Conservation (phyloP, 2,113 vertebrate species). For the Entomyzon cyanotis region DNA sequence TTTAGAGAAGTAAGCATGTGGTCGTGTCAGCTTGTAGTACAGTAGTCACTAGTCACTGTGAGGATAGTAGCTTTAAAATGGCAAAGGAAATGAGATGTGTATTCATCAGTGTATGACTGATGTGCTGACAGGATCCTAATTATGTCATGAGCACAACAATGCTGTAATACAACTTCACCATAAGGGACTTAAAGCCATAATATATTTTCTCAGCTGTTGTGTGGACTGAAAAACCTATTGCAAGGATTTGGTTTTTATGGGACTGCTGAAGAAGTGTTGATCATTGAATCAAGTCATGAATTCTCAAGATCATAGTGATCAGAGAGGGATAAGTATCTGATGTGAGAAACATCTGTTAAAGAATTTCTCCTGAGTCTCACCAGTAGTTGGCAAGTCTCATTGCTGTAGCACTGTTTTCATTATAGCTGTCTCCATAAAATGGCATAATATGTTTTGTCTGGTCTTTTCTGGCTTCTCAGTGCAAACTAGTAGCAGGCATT, state of each 20-base stretch:
- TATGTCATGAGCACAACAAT: conserved; percentile 17
- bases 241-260: conserved; percentile 51
- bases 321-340: conserved; percentile 63
- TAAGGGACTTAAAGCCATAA: neutral
- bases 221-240: conserved; percentile 32
- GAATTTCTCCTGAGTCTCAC: conserved; percentile 69
- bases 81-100: neutral
- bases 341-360: conserved; percentile 74
- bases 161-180: neutral
- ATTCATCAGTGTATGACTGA: conserved; percentile 16
- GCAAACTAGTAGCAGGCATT: neutral
- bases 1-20: neutral
- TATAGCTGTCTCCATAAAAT: conserved; percentile 48
- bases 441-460: neutral
- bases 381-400: conserved; percentile 52
- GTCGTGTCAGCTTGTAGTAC: neutral
- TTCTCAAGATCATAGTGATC: conserved; percentile 70
- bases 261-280: conserved; percentile 48
- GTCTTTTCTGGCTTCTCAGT: conserved; percentile 43
- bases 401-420: conserved; percentile 59
- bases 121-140: conserved; percentile 48
- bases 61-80: neutral
- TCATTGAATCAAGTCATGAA: conserved; percentile 63
- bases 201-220: conserved; percentile 34
- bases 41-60: neutral